Percentiles rank a stretch among this genome's conserved stretches.
Conservation (phyloP, 2,797 vertebrate species). For the Lindbergichthys nudifrons region DNA sequence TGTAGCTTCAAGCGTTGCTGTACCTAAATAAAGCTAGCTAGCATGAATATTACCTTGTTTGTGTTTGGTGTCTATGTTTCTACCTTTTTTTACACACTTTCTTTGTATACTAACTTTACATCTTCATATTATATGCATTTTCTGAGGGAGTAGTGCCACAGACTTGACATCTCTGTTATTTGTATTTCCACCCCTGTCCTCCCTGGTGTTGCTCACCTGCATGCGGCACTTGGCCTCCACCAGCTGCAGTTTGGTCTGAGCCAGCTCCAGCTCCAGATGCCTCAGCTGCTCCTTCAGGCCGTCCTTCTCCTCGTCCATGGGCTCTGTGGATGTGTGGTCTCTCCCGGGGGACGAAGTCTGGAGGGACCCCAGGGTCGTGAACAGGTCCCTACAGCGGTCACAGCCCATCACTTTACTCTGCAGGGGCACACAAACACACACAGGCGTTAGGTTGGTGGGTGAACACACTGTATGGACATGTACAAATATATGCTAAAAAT, state of each 20-base stretch:
- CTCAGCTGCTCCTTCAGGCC: slow-evolving; percentile 93
- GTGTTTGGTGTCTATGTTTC: not conserved
- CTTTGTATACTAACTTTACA: not conserved
- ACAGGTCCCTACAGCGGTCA: slow-evolving; percentile 94
- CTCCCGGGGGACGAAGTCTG: slow-evolving; percentile 80
- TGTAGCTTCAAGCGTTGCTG: not conserved
- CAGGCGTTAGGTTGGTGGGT: not conserved
- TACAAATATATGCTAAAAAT: not conserved
- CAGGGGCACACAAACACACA: slow-evolving; percentile 6
- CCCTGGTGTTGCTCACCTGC: slow-evolving; percentile 85
- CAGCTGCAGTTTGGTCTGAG: slow-evolving; percentile 98
- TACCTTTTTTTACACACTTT: not conserved
- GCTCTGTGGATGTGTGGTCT: slow-evolving; percentile 79
- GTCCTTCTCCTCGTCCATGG: slow-evolving; percentile 94
- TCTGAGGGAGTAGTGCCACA: not conserved
- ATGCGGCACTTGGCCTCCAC: slow-evolving; percentile 99
- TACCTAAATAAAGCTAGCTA: not conserved
- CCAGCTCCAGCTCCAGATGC: slow-evolving; percentile 96
- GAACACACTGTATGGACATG: not conserved
- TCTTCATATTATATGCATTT: not conserved
- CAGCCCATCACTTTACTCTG: slow-evolving; percentile 93
- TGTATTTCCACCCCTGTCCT: not conserved
- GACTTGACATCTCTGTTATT: not conserved
- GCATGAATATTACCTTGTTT: not conserved
- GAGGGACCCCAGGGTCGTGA: slow-evolving; percentile 91